These are phyloP conservation scores for Drosophila kuntzei DNA, from an alignment of 2,888 invertebrate species.

Conservation along the genomic window DNA sequence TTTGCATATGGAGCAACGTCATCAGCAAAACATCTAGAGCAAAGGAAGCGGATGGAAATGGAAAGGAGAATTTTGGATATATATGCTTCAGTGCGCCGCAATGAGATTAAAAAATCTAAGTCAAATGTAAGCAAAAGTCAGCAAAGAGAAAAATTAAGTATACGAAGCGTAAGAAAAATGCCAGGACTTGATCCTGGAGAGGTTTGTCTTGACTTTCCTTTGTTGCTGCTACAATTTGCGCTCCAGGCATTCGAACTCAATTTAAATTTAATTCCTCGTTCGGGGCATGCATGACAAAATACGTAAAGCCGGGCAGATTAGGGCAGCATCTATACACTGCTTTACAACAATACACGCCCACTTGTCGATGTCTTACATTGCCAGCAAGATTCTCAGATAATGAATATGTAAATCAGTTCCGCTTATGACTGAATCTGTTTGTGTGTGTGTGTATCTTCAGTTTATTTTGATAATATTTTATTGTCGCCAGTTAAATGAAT, in stretches of 20 bases:
- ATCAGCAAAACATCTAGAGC: slow-evolving; percentile 9
- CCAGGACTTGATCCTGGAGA: slow-evolving; percentile 1
- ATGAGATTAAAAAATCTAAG: slow-evolving; percentile 56
- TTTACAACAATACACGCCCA: slow-evolving; percentile 14
- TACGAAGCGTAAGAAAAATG: slow-evolving; percentile 28
- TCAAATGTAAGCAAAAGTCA: slow-evolving; percentile 45
- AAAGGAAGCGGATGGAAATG: not conserved
- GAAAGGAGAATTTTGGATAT: not conserved
- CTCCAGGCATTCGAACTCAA: slow-evolving; percentile 62
- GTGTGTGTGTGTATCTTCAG: not conserved
- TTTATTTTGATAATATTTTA: slow-evolving; percentile 39
- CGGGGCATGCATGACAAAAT: slow-evolving; percentile 57
- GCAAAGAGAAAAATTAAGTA: slow-evolving; percentile 37
- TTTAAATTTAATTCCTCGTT: slow-evolving; percentile 66
- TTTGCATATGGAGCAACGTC: slow-evolving; percentile 50
- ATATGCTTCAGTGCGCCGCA: slow-evolving; percentile 39
- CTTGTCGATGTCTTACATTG: slow-evolving; percentile 16
- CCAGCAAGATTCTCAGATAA: slow-evolving; percentile 24
- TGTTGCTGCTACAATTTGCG: slow-evolving; percentile 37
- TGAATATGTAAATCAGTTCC: slow-evolving; percentile 40
- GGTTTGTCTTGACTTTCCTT: slow-evolving; percentile 25
- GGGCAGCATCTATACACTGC: slow-evolving; percentile 2
- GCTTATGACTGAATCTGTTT: slow-evolving; percentile 6
- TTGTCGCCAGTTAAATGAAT: slow-evolving; percentile 35
- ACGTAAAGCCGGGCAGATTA: slow-evolving; percentile 43